phyloP scores from a whole-genome alignment of 2,113 vertebrate genomes.

The Scomber japonicus region DNA sequence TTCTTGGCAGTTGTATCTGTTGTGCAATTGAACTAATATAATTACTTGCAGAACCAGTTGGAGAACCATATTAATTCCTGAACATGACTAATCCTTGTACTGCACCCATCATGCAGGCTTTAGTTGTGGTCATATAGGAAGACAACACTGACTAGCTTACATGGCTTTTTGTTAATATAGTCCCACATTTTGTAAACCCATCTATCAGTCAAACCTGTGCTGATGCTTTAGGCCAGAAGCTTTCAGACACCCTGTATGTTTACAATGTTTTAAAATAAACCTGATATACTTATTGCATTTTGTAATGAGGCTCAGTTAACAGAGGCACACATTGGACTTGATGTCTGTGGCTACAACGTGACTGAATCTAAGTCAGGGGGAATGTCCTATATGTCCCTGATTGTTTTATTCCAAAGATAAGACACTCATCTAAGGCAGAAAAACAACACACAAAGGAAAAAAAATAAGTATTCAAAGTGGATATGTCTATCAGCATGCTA shows the following conservation, averaged over 20 bases:
- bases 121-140: not conserved
- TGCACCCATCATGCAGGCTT: not conserved
- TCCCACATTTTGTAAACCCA: not conserved
- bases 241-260: not conserved
- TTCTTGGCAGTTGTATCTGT: too few species aligned
- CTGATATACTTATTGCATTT: constrained; percentile 25
- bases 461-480: not conserved
- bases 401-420: constrained; percentile 72
- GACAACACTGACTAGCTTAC: too few species aligned
- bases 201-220: not conserved
- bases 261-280: not conserved
- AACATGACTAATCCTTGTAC: not conserved
- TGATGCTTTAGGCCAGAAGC: not conserved
- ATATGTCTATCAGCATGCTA: not conserved
- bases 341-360: constrained; percentile 1
- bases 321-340: constrained; percentile 1
- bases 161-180: not conserved
- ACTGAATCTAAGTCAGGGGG: not conserved
- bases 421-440: constrained; percentile 66
- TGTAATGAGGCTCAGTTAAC: constrained; percentile 25
- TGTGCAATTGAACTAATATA: too few species aligned
- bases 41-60: too few species aligned
- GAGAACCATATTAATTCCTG: not conserved
- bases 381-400: constrained; percentile 27
- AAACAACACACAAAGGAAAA: not conserved